A percentile compares a stretch with the other conserved stretches of the same genome.
phyloP scores from a whole-genome alignment of 1,140 invertebrate species.

The Neomicropteryx cornuta region DNA sequence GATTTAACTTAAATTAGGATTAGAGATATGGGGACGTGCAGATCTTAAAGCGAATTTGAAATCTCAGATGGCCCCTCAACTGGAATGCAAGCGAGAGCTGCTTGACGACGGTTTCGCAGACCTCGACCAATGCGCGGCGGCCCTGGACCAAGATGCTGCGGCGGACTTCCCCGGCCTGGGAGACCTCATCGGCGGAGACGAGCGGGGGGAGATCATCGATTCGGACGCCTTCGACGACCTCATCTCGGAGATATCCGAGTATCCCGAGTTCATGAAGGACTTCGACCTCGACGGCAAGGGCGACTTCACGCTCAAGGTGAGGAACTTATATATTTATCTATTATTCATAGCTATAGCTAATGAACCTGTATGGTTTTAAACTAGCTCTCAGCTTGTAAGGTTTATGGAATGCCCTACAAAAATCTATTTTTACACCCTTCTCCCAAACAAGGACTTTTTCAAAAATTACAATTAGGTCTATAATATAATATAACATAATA shows the following conservation, averaged over 20 bases:
- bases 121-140: slow-evolving; percentile 66
- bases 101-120: slow-evolving; percentile 74
- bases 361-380: not conserved
- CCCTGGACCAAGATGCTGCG: slow-evolving; percentile 66
- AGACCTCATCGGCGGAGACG: slow-evolving; percentile 71
- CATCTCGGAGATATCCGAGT: slow-evolving; percentile 76
- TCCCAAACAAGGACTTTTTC: too few relatives aligned
- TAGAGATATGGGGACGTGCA: too few relatives aligned
- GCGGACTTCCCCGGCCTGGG: slow-evolving; percentile 67
- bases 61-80: slow-evolving; percentile 42
- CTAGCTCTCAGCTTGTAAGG: too few relatives aligned
- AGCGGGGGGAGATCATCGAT: slow-evolving; percentile 66
- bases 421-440: too few relatives aligned
- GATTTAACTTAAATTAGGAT: slow-evolving; percentile 16
- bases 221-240: slow-evolving; percentile 80
- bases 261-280: slow-evolving; percentile 73
- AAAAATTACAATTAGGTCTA: too few relatives aligned
- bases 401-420: too few relatives aligned
- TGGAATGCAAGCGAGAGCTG: slow-evolving; percentile 77
- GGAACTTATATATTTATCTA: slow-evolving; percentile 21
- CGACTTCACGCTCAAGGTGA: slow-evolving; percentile 35
- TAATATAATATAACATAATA: too few relatives aligned
- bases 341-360: too few relatives aligned
- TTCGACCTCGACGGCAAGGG: slow-evolving; percentile 55
- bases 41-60: too few relatives aligned